phyloP scores from a whole-genome alignment of 2,113 vertebrate genomes.

The Aramus guarauna region DNA sequence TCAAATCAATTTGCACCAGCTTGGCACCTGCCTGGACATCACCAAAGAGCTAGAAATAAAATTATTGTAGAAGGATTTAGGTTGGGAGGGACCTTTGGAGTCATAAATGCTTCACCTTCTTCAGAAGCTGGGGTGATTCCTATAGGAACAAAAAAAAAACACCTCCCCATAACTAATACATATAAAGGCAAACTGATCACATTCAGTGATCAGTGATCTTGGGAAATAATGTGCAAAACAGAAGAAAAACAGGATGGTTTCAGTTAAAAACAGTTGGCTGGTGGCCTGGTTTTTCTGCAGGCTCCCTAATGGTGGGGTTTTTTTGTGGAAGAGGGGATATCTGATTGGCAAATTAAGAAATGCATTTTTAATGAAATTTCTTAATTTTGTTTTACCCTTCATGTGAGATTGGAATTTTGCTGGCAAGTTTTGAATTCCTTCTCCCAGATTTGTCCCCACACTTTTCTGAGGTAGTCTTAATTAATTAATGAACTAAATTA shows the following conservation, averaged over 20 bases:
- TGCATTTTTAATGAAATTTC: not conserved
- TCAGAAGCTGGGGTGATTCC: not conserved
- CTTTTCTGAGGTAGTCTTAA: not conserved
- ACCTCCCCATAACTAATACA: not conserved
- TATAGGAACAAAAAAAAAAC: not conserved
- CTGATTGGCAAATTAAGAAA: not conserved
- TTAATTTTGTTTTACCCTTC: not conserved
- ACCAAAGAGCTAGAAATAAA: not conserved
- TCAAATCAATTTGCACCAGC: not conserved
- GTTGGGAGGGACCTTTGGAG: not conserved
- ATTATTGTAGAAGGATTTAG: not conserved
- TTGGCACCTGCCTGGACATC: not conserved
- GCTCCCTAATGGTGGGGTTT: not conserved
- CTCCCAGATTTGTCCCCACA: not conserved
- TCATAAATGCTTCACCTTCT: not conserved
- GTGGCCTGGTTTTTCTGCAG: not conserved
- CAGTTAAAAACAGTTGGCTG: not conserved
- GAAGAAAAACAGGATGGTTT: not conserved
- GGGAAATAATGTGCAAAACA: conserved; percentile 2
- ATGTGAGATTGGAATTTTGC: not conserved
- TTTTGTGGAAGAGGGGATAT: not conserved
- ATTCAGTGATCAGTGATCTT: not conserved
- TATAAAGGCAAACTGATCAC: not conserved
- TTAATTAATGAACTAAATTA: not conserved
- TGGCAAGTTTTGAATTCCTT: not conserved